Evolutionary conservation across 2,113 vertebrate genomes (phyloP).

Genomic region (Epinephelus lanceolatus): DNA sequence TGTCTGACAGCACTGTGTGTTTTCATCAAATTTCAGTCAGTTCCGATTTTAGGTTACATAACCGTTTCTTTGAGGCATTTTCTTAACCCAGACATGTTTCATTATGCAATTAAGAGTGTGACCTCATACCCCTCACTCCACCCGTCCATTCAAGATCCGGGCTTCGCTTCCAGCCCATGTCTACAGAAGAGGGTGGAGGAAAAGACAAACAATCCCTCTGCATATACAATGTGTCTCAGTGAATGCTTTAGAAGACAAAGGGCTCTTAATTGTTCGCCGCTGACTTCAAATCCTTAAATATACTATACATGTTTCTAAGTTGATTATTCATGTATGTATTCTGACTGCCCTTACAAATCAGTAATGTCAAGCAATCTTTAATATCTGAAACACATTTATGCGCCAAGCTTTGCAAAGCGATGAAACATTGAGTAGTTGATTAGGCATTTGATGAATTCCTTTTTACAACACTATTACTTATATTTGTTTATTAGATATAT

Average conservation of each 20-base stretch:
- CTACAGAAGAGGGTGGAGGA: slow-evolving; percentile 74
- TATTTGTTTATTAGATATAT: not conserved
- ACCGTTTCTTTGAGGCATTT: slow-evolving; percentile 57
- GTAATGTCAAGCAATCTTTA: not conserved
- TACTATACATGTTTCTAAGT: not conserved
- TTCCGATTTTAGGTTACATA: slow-evolving; percentile 52
- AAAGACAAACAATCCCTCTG: slow-evolving; percentile 72
- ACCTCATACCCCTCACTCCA: slow-evolving; percentile 66
- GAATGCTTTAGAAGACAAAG: slow-evolving; percentile 57
- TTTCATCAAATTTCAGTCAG: slow-evolving; percentile 22
- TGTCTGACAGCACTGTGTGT: not conserved
- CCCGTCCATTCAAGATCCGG: slow-evolving; percentile 56
- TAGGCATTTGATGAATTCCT: not conserved
- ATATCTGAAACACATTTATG: not conserved
- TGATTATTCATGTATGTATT: not conserved
- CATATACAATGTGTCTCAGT: slow-evolving; percentile 52
- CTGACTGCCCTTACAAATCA: not conserved
- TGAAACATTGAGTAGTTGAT: not conserved
- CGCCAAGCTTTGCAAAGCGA: not conserved
- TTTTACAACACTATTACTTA: not conserved
- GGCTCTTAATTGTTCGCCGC: slow-evolving; percentile 7
- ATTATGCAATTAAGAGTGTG: slow-evolving; percentile 73
- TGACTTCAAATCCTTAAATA: slow-evolving; percentile 26
- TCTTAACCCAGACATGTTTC: slow-evolving; percentile 66
- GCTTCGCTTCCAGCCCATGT: slow-evolving; percentile 66